Conservation (phyloP, 2,888 invertebrate genomes). For the Sericinus montela region DNA sequence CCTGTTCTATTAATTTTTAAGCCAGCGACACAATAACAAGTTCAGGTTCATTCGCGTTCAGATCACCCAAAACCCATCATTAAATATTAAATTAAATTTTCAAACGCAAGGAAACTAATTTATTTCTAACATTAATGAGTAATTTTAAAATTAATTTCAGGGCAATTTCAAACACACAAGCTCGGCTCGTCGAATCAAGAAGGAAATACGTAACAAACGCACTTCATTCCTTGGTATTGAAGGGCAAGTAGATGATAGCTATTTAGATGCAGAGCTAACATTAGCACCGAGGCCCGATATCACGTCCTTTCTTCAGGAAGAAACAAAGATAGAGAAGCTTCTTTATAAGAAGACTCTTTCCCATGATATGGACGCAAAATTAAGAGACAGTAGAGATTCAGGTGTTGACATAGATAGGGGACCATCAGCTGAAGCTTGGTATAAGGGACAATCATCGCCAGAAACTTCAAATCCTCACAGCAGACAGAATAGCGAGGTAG, state of each 20-base stretch:
- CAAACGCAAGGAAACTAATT: no score
- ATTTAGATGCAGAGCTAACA: conserved; percentile 83
- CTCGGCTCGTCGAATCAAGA: conserved; percentile 91
- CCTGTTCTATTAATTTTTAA: no score
- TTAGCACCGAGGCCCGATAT: conserved; percentile 88
- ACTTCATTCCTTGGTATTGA: conserved; percentile 93
- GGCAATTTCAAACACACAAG: conserved; percentile 85
- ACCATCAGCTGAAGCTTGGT: conserved; percentile 80
- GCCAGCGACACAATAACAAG: no score
- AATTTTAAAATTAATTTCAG: conserved; percentile 38
- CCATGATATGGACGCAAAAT: conserved; percentile 83
- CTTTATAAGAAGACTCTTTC: conserved; percentile 85
- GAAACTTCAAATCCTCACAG: conserved; percentile 83
- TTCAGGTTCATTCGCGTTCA: no score
- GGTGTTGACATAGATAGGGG: conserved; percentile 85
- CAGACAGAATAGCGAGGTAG: conserved; percentile 87
- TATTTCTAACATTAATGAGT: no score
- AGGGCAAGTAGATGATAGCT: conserved; percentile 83
- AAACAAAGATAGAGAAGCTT: conserved; percentile 87
- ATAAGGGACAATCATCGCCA: conserved; percentile 70
- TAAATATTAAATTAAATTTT: no score
- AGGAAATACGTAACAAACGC: conserved; percentile 90
- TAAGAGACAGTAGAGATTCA: conserved; percentile 86
- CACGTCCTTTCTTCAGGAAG: conserved; percentile 87
- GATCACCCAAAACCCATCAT: no score